Evolutionary conservation across 2,888 invertebrate genomes (phyloP).

Genomic region (Phanerotoma sp.): DNA sequence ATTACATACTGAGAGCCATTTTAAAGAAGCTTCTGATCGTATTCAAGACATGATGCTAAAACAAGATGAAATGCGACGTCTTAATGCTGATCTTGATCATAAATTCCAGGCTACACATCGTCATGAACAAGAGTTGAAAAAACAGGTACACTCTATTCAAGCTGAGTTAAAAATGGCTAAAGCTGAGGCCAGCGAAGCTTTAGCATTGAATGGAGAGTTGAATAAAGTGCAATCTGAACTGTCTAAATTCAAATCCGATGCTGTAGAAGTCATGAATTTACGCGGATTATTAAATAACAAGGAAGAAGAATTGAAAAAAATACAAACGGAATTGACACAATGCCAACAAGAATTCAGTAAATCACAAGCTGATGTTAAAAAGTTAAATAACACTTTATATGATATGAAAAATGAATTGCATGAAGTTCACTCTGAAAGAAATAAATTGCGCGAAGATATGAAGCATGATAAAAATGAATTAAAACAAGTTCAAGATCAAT

Average conservation of each 20-base stretch:
- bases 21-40: conserved; percentile 59
- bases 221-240: conserved; percentile 49
- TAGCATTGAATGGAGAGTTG: conserved; percentile 57
- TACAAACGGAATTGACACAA: conserved; percentile 36
- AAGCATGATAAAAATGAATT: conserved; percentile 38
- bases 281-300: conserved; percentile 34
- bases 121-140: conserved; percentile 64
- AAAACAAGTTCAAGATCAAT: conserved; percentile 35
- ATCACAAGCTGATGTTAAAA: conserved; percentile 59
- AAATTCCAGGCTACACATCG: conserved; percentile 59
- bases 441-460: conserved; percentile 35
- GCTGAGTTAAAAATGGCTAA: conserved; percentile 53
- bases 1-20: conserved; percentile 49
- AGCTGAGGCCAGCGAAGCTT: conserved; percentile 42
- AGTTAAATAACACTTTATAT: conserved; percentile 49
- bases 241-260: conserved; percentile 43
- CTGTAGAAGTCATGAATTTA: conserved; percentile 39
- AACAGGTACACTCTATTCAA: conserved; percentile 52
- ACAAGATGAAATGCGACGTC: conserved; percentile 63
- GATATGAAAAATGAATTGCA: conserved; percentile 38
- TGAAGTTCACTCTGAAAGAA: conserved; percentile 33
- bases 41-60: conserved; percentile 61
- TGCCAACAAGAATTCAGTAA: conserved; percentile 50
- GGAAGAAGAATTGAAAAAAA: conserved; percentile 43
- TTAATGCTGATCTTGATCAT: conserved; percentile 61